Base-by-base conservation (phyloP, 2,888 invertebrate genomes). In the Metalampra italica region DNA sequence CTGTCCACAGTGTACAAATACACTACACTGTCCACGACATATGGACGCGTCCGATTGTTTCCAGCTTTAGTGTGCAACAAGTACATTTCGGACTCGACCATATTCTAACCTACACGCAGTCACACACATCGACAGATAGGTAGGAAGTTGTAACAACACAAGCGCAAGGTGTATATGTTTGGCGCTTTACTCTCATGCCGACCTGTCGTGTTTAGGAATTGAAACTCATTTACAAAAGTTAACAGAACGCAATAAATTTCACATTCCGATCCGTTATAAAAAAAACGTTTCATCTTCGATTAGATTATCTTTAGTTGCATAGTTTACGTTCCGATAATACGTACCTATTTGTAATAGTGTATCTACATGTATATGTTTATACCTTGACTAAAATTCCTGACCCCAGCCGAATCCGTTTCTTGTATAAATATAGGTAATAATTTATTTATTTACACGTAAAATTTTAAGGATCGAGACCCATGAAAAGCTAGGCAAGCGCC, bases 201-300 rank as follows among this genome's bases (percentile, higher is more conserved):
- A 69, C 70, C 60, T 68, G 63, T 68, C 70, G 66, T 68, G 70
- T 73, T 75, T 76, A 62, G 59, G 70, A 78, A 78, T 78, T 71
- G 72, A 74, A 78, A 78, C 71, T 73, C 71, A 77, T 82, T 80
- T 76, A 76, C 67, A 75, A 79, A 81, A 79, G 60, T 69, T 65
- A 65, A 66, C 64, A 66, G 71, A 76, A 78, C 68, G 72, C 70
- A 71, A 82, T 83, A 82, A 83, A 82, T 83, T 78, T 64, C 78
- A n/a, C n/a, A 22, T 22, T 79, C 74, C 73, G 62, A 66, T 63
- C 77, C 75, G 75, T 82, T 82, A 78, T 68, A 71, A 61, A 58
- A 66, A n/a, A 63, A 59, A 69, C 68, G 73, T 45, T 73, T 70
- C 70, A 66, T 74, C 64, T 64, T 66, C 59, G 66, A 65, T 65